phyloP scores from a whole-genome alignment of 2,797 vertebrate species.

The Harpagifer antarcticus region DNA sequence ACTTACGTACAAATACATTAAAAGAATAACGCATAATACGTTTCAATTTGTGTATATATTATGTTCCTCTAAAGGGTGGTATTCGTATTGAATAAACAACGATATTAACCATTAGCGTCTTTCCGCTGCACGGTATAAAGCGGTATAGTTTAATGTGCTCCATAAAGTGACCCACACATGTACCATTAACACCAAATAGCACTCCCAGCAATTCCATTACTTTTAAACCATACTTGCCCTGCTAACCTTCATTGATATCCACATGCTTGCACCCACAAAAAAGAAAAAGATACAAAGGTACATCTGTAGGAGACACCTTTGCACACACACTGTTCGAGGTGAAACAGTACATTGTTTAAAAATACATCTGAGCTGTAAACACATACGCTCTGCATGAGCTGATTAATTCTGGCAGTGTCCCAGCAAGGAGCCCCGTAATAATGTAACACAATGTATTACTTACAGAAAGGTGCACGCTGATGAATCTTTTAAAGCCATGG shows the following conservation, averaged over 20 bases:
- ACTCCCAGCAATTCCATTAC: constrained; percentile 49
- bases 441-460: constrained; percentile 58
- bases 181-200: constrained; percentile 52
- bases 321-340: constrained; percentile 22
- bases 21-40: background rate
- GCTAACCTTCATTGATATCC: constrained; percentile 29
- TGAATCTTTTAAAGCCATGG: constrained; percentile 44
- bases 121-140: constrained; percentile 2
- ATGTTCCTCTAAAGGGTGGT: background rate
- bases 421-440: constrained; percentile 46
- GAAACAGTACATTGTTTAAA: constrained; percentile 52
- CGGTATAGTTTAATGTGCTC: constrained; percentile 45
- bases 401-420: constrained; percentile 58
- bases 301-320: background rate
- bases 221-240: constrained; percentile 55
- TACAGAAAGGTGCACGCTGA: constrained; percentile 54
- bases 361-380: constrained; percentile 63
- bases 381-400: constrained; percentile 44
- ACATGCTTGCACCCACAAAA: background rate
- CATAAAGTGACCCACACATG: constrained; percentile 53
- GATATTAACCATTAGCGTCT: constrained; percentile 26
- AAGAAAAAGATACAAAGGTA: background rate
- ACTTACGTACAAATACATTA: background rate
- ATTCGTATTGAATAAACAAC: constrained; percentile 1
- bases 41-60: background rate